Base-by-base conservation (phyloP, 2,888 invertebrate genomes). In the Trileptium ribeirensis region DNA sequence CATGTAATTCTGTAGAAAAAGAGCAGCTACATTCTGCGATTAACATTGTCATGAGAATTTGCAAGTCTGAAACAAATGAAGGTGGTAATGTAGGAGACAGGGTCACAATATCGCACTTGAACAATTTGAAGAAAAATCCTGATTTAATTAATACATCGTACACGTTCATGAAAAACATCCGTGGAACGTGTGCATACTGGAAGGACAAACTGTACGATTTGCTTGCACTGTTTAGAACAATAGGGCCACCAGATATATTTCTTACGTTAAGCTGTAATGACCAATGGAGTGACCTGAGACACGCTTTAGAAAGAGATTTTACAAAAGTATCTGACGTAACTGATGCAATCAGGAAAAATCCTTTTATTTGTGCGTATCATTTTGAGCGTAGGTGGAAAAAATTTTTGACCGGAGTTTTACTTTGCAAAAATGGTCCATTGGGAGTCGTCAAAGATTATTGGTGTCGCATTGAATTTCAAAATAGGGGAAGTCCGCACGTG, bases 391-490 rank as follows among this genome's bases (percentile, higher is more conserved):
- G 74, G 33, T 70, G 31, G 31, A 70, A 33, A 70, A 33, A 31
- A 64, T 36, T 70, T 70, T 34, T 70, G 29, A 8, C 3, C 15
- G 3, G n/a, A 3, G 74, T 70, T 15, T 15, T 70, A 15, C 31
- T 70, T 8, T 34, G 8, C 15, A n/a, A 70, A 33, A 33, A 70
- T 15, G 8, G 79, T 64, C 79, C 40, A 1, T 2, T 78, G 2
- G 79, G 79, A 29, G 3, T 3, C 3, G 67, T 78, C 29, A 31
- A 2, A 31, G 79, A 78, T 64, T 78, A 67, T 64, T 78, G 39
- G 29, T 39, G n/a, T 2, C 24, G 79, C 2, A 64, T 78, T 2
- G 79, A 78, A 29, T 78, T 67, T 29, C 79, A 78, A 64, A 67
- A 39, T 2, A 3, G 64, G 3, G 79, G 79, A 70, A 64, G 64